phyloP scores from a whole-genome alignment of 2,797 vertebrate genomes.

The Choloepus didactylus region DNA sequence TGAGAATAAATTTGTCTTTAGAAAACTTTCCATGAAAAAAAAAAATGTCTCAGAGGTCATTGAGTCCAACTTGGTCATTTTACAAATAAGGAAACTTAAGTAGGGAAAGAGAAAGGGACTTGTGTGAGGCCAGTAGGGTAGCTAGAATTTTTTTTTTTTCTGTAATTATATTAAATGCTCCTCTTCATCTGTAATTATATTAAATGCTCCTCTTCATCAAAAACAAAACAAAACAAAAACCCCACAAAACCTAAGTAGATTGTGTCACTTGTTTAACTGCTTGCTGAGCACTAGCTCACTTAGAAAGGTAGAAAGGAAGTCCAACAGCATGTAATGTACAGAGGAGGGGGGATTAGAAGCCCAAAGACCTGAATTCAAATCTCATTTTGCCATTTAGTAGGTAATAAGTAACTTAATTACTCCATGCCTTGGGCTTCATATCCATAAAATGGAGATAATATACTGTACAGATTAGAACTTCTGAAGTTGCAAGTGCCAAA shows the following conservation, averaged over 20 bases:
- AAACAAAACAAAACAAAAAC: background rate
- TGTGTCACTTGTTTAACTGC: background rate
- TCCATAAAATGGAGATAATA: conserved; percentile 14
- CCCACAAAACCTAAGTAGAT: background rate
- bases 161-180: background rate
- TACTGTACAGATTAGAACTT: background rate
- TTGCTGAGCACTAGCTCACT: background rate
- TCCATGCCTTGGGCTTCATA: background rate
- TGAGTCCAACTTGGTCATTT: conserved; percentile 27
- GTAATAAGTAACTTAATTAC: conserved; percentile 47
- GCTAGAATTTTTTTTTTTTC: background rate
- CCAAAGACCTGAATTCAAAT: conserved; percentile 37
- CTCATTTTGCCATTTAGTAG: conserved; percentile 37
- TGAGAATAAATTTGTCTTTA: conserved; percentile 61
- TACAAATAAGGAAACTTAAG: conserved; percentile 28
- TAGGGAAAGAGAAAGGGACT: background rate
- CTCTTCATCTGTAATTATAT: background rate
- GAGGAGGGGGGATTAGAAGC: background rate
- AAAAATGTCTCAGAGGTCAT: background rate
- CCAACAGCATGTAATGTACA: background rate
- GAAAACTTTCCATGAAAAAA: conserved; percentile 52
- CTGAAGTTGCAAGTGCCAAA: background rate
- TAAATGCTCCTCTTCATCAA: background rate
- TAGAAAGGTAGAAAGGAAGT: background rate
- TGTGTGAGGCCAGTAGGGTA: background rate